phyloP scores from a whole-genome alignment of 1,140 invertebrate species.

The Pemphigus obesinymphae region DNA sequence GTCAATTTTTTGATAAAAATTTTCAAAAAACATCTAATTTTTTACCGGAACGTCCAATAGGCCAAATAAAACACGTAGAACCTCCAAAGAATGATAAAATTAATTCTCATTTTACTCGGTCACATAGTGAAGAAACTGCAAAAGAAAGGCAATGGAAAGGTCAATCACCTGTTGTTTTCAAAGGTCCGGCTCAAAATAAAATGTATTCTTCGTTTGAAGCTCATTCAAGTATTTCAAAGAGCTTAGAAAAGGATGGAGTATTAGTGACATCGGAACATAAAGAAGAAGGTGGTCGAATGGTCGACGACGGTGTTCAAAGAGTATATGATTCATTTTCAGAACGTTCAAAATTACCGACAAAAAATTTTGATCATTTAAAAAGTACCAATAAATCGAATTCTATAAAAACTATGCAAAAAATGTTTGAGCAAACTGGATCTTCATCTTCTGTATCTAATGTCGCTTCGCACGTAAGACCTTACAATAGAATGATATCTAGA shows the following conservation, averaged over 20 bases:
- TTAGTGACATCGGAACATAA: constrained; percentile 3
- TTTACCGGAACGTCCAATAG: not conserved
- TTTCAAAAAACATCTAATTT: not conserved
- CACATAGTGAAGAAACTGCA: not conserved
- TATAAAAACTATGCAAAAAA: constrained; percentile 37
- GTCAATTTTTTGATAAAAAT: not conserved
- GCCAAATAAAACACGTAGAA: constrained; percentile 3
- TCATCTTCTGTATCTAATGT: not conserved
- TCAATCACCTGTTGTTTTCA: not conserved
- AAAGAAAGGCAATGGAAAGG: not conserved
- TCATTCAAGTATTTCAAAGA: constrained; percentile 4
- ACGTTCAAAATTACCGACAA: not conserved
- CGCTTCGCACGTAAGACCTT: not conserved
- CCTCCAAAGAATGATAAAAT: not conserved
- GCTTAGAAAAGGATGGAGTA: not conserved
- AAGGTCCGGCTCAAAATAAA: not conserved
- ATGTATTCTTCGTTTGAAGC: not conserved
- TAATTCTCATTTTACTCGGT: not conserved
- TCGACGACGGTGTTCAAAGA: not conserved
- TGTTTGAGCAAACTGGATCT: constrained; percentile 19
- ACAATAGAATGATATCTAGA: not conserved
- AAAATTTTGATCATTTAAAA: not conserved
- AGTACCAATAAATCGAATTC: constrained; percentile 21
- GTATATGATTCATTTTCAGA: constrained; percentile 9
- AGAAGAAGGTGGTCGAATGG: not conserved